Conservation (phyloP, 1,140 invertebrate species). For the Sycophila sp. region DNA sequence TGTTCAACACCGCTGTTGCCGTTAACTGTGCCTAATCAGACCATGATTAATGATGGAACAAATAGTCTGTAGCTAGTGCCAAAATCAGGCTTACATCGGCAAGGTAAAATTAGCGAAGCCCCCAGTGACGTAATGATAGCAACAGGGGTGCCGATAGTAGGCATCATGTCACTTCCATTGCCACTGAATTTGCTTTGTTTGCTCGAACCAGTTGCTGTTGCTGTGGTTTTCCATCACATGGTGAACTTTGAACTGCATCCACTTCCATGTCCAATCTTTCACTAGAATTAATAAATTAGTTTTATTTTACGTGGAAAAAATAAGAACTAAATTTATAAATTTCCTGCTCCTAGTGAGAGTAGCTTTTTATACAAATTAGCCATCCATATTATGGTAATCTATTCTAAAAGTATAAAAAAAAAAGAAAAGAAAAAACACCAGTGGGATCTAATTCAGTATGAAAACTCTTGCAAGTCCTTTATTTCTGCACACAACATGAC, state of each 20-base stretch:
- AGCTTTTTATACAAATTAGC: no score
- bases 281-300: slow-evolving; percentile 53
- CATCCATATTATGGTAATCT: no score
- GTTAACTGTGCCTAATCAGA: slow-evolving; percentile 49
- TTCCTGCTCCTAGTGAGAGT: no score
- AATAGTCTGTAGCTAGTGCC: slow-evolving; percentile 49
- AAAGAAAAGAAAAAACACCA: no score
- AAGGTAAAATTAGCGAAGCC: slow-evolving; percentile 63
- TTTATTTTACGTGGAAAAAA: no score
- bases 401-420: no score
- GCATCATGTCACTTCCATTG: slow-evolving; percentile 68
- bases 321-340: no score
- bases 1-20: slow-evolving; percentile 26
- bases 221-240: slow-evolving; percentile 58
- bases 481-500: no score
- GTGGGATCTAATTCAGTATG: no score
- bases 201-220: slow-evolving; percentile 60
- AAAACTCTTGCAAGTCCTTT: no score
- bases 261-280: slow-evolving; percentile 63
- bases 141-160: slow-evolving; percentile 63
- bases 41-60: slow-evolving; percentile 47
- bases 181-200: slow-evolving; percentile 63
- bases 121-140: slow-evolving; percentile 61
- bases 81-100: slow-evolving; percentile 50
- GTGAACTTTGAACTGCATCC: slow-evolving; percentile 57